phyloP scores from a whole-genome alignment of 2,797 vertebrate genomes.

The Prionace glauca region DNA sequence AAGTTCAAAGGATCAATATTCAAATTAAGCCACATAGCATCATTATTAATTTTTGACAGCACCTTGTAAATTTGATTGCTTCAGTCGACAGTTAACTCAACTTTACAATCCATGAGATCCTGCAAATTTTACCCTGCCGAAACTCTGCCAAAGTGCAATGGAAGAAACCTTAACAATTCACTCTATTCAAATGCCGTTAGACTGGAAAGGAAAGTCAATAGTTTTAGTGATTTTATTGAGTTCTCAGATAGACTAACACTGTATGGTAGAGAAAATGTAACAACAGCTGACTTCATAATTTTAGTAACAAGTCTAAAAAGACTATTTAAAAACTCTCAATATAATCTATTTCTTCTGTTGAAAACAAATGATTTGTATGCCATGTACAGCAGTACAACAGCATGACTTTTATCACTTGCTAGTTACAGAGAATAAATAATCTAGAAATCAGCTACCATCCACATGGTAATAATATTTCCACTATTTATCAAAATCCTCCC shows the following conservation, averaged over 20 bases:
- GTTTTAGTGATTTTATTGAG: not conserved
- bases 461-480: not conserved
- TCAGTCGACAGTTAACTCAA: not conserved
- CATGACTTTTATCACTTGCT: not conserved
- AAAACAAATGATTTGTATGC: not conserved
- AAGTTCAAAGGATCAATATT: not conserved
- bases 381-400: not conserved
- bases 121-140: not conserved
- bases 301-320: not conserved
- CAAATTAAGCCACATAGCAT: not conserved
- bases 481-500: not conserved
- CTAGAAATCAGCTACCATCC: not conserved
- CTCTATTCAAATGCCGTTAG: not conserved
- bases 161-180: not conserved
- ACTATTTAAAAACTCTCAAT: not conserved
- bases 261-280: not conserved
- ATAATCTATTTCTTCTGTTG: not conserved
- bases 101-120: not conserved
- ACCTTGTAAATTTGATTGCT: not conserved
- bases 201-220: not conserved
- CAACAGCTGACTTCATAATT: not conserved
- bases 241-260: not conserved
- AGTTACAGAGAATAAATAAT: not conserved
- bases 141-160: not conserved
- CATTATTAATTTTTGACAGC: not conserved